phyloP scores from a whole-genome alignment of 2,797 vertebrate genomes.

The Rhinoraja longicauda region DNA sequence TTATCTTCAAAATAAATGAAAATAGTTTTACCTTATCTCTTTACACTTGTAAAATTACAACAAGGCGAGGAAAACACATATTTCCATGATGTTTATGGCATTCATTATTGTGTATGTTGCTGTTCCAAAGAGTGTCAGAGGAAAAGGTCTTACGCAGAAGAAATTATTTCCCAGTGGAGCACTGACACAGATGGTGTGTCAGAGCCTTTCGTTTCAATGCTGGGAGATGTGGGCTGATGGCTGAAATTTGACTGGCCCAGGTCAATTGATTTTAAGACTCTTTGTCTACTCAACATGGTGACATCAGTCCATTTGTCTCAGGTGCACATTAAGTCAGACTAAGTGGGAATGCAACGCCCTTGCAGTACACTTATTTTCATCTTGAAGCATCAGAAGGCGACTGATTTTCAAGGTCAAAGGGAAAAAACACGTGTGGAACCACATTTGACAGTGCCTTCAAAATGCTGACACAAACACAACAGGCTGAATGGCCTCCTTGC shows the following conservation, averaged over 20 bases:
- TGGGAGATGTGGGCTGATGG: background rate
- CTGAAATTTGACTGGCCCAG: background rate
- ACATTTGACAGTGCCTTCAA: background rate
- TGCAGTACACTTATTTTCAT: background rate
- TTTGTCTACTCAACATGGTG: background rate
- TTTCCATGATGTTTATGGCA: background rate
- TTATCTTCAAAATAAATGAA: background rate
- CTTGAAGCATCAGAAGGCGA: background rate
- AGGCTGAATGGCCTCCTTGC: background rate
- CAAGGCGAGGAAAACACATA: background rate
- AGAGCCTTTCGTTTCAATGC: background rate
- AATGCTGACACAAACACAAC: background rate
- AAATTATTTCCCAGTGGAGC: background rate
- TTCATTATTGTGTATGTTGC: background rate
- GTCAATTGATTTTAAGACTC: conserved; percentile 20
- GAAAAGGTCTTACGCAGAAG: background rate
- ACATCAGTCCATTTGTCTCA: background rate
- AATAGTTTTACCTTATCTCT: background rate
- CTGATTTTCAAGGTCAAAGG: background rate
- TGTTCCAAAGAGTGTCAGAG: background rate
- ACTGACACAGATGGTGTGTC: background rate
- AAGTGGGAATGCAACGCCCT: background rate
- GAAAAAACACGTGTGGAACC: background rate
- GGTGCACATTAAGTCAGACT: background rate
- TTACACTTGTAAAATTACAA: background rate